Evolutionary conservation across 2,888 invertebrate species (phyloP).

Genomic region (Orchestes rusci): DNA sequence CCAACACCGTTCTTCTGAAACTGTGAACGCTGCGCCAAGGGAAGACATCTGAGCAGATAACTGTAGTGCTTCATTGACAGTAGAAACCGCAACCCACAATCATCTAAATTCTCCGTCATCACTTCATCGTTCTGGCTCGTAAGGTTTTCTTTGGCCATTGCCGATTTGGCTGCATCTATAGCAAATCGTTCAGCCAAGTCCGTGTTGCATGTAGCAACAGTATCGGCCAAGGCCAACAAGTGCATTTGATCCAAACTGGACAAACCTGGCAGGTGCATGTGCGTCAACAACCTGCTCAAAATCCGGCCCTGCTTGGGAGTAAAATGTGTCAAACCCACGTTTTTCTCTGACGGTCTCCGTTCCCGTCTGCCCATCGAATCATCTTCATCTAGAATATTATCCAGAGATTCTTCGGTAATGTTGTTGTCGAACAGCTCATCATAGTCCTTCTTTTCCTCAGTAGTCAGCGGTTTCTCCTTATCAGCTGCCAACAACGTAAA

Average conservation of each 20-base stretch:
- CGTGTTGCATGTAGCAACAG: constrained; percentile 88
- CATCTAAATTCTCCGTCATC: constrained; percentile 79
- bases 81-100: constrained; percentile 93
- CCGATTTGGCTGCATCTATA: constrained; percentile 59
- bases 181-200: constrained; percentile 76
- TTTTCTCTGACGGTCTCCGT: constrained; percentile 45
- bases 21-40: constrained; percentile 77
- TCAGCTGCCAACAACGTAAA: constrained; percentile 96
- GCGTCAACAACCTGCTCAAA: constrained; percentile 84
- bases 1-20: constrained; percentile 83
- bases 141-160: constrained; percentile 59
- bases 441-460: constrained; percentile 61
- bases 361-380: constrained; percentile 40
- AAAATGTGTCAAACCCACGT: constrained; percentile 64
- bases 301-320: constrained; percentile 76
- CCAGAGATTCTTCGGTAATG: constrained; percentile 74
- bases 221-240: constrained; percentile 94
- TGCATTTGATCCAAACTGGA: constrained; percentile 99
- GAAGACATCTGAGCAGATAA: constrained; percentile 88
- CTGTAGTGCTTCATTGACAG: constrained; percentile 97
- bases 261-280: constrained; percentile 89
- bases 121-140: constrained; percentile 50
- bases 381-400: constrained; percentile 70
- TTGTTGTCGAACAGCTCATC: constrained; percentile 84
- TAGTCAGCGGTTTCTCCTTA: constrained; percentile 59